Base-by-base conservation (phyloP, 2,888 invertebrate genomes). In the Dasysyrphus tricinctus region DNA sequence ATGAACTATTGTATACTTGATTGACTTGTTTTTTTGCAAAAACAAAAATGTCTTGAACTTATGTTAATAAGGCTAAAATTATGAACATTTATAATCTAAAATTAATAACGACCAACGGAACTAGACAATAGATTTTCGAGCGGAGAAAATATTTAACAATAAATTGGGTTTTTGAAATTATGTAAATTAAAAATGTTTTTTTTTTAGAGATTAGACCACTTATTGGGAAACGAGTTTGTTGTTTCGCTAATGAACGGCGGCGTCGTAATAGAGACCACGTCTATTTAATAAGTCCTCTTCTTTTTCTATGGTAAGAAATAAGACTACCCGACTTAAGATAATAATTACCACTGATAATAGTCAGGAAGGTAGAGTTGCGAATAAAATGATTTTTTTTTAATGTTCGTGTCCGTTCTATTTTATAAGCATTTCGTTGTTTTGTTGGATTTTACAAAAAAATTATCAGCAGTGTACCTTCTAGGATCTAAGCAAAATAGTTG, bases 101-200 rank as follows among this genome's bases (percentile, higher is more conserved):
- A 51, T 51, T 24, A 51, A 51, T 24, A 24, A 51, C 24, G 19
- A 12, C 24, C 24, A 51, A 51, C 51, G 51, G 51, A 51, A 51
- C 51, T 24, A 24, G 12, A 49, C 19, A 49, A 51, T 51, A 24
- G 51, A 49, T 11, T 39, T 39, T 39, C 12, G 5, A 39, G 9
- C 12, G 39, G n/a, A 42, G n/a, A 42, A n/a, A 42, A 6, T 6
- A 42, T 14, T 51, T 51, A 24, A 51, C 24, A 51, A 51, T 51
- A 24, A 51, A 51, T 51, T 24, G 24, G 19, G 2, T 24, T 51
- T 24, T 24, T 24, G 24, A 24, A 24, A 24, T 24, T 24, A 24
- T 24, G 24, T 24, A 2, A 24, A 24, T 24, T 24, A 3, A 24
- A 24, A 24, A 24, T 24, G 1, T 24, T 24, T 24, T 24, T 24